Evolutionary conservation across 2,113 vertebrate species (phyloP).

Genomic region (Pungitius pungitius): DNA sequence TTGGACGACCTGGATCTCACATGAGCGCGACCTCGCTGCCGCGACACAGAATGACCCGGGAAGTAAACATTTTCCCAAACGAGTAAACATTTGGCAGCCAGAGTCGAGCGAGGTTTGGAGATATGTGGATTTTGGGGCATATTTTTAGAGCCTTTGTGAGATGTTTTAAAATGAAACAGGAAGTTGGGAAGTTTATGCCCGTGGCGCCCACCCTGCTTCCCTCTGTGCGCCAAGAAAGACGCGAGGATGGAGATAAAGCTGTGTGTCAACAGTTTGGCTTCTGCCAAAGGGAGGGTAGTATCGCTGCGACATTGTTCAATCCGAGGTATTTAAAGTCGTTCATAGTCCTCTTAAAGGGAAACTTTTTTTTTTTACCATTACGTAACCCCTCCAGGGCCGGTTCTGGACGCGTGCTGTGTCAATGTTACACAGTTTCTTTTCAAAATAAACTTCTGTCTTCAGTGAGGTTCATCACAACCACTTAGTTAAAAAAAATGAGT

Average conservation of each 20-base stretch:
- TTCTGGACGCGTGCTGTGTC: background rate
- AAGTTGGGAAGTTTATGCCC: conserved; percentile 74
- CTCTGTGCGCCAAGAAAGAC: conserved; percentile 51
- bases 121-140: conserved; percentile 67
- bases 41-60: conserved; percentile 45
- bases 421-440: background rate
- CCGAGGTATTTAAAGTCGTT: conserved; percentile 41
- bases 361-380: background rate
- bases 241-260: conserved; percentile 55
- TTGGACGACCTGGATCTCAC: background rate
- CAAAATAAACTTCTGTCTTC: background rate
- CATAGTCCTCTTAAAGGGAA: background rate
- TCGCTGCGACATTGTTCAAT: conserved; percentile 33
- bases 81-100: conserved; percentile 69
- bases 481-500: background rate
- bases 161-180: conserved; percentile 80
- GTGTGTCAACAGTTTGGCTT: conserved; percentile 49
- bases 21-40: conserved; percentile 44
- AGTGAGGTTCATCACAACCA: background rate
- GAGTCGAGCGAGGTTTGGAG: conserved; percentile 55
- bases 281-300: conserved; percentile 21
- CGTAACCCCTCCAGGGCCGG: background rate
- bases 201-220: conserved; percentile 64
- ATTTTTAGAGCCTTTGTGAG: conserved; percentile 80
- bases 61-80: conserved; percentile 68